Evolutionary conservation across 2,797 vertebrate species (phyloP).

Genomic region (Salarias fasciatus): DNA sequence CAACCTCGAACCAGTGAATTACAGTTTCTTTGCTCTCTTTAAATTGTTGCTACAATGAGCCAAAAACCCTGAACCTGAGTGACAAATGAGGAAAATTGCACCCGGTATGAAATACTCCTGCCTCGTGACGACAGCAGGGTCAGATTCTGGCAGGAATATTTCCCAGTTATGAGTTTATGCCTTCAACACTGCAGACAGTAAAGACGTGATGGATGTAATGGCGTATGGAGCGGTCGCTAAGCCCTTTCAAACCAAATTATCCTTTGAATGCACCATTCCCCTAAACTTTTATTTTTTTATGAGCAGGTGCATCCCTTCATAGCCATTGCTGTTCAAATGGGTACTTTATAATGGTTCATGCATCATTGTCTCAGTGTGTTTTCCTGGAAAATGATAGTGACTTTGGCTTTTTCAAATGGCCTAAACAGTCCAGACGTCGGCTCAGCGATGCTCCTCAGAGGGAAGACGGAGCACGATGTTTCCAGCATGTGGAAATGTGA

Average conservation of each 20-base stretch:
- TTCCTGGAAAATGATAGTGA: constrained; percentile 7
- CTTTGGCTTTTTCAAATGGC: constrained; percentile 2
- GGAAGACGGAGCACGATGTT: constrained; percentile 4
- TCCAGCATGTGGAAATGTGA: not conserved
- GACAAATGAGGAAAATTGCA: not conserved
- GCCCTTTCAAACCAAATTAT: constrained; percentile 39
- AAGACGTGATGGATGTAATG: constrained; percentile 15
- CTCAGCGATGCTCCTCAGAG: not conserved
- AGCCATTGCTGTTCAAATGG: constrained; percentile 27
- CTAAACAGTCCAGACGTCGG: constrained; percentile 11
- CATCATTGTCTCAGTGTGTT: constrained; percentile 26
- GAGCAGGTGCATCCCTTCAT: constrained; percentile 36
- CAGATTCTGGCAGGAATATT: constrained; percentile 18
- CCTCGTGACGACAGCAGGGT: constrained; percentile 1
- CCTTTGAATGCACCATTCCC: constrained; percentile 9
- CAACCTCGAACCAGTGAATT: not conserved
- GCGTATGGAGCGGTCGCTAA: constrained; percentile 27
- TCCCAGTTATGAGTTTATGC: constrained; percentile 14
- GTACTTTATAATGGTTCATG: constrained; percentile 19
- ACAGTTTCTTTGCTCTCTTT: not conserved
- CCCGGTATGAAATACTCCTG: not conserved
- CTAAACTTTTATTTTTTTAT: constrained; percentile 16
- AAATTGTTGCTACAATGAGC: not conserved
- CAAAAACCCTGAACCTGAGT: constrained; percentile 1
- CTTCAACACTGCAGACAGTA: constrained; percentile 6